phyloP scores from a whole-genome alignment of 2,113 vertebrate genomes.

The Eulemur rufifrons region DNA sequence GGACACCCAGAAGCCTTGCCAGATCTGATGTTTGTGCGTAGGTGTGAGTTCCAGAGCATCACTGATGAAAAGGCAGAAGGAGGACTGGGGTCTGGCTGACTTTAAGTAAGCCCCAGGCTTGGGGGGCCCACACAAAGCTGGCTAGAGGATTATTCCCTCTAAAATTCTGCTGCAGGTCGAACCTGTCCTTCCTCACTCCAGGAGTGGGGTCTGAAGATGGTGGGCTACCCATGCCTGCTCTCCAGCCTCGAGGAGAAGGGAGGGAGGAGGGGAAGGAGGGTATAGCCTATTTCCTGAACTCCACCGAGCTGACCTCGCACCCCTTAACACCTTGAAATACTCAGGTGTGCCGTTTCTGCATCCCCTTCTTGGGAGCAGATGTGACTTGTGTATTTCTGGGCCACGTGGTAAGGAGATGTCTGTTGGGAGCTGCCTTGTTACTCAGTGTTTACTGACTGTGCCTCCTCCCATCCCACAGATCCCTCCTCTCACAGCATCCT shows the following conservation, averaged over 20 bases:
- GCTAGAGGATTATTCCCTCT: background rate
- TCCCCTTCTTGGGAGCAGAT: background rate
- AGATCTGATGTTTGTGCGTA: background rate
- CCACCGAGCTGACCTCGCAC: no score
- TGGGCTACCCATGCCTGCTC: background rate
- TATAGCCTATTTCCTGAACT: background rate
- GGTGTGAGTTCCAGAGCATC: background rate
- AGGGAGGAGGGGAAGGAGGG: background rate
- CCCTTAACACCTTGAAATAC: background rate
- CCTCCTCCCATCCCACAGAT: constrained; percentile 79
- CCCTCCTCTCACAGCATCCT: constrained; percentile 80
- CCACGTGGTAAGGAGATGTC: background rate
- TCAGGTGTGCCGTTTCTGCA: fast-evolving
- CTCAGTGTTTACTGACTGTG: constrained; percentile 70
- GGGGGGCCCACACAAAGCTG: background rate
- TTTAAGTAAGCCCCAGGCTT: background rate
- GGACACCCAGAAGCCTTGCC: background rate
- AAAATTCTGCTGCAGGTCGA: background rate
- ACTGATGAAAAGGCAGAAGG: background rate
- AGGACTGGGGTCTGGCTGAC: background rate
- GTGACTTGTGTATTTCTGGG: background rate
- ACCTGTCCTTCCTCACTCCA: background rate
- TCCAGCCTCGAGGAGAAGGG: background rate
- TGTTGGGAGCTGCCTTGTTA: constrained; percentile 46
- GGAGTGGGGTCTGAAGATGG: background rate